Conservation (phyloP, 2,888 invertebrate species). For the Cantharis rufa region DNA sequence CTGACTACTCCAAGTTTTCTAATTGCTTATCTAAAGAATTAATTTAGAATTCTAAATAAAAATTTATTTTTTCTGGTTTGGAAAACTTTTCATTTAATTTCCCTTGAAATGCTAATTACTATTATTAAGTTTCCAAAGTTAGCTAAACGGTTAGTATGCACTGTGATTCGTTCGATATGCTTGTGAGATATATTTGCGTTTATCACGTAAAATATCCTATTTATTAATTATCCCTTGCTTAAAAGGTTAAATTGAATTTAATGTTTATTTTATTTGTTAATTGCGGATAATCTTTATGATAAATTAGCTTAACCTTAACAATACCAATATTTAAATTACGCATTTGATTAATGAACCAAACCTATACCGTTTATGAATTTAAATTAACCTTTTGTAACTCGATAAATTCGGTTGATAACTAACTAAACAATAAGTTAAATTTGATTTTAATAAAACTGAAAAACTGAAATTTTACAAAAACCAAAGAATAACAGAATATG, state of each 20-base stretch:
- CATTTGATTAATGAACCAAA: background rate
- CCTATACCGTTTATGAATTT: background rate
- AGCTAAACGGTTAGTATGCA: background rate
- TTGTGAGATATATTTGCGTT: background rate
- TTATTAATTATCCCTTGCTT: background rate
- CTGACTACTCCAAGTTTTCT: no score
- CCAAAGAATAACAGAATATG: no score
- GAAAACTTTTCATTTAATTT: no score
- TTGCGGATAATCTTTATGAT: background rate
- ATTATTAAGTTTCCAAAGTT: background rate
- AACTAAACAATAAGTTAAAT: background rate
- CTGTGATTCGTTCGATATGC: background rate
- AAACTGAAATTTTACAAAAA: no score
- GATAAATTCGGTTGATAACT: background rate
- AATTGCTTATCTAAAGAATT: background rate
- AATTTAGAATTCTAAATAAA: no score
- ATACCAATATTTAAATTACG: background rate
- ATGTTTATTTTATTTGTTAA: background rate
- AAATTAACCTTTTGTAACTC: background rate
- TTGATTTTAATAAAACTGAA: background rate
- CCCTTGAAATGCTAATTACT: background rate
- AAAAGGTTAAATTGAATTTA: background rate
- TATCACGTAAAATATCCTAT: background rate
- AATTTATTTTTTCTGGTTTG: background rate
- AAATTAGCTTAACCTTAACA: background rate